These are phyloP conservation scores for Bellardia pandia DNA, from an alignment of 2,888 invertebrate species.

Conservation along the genomic window DNA sequence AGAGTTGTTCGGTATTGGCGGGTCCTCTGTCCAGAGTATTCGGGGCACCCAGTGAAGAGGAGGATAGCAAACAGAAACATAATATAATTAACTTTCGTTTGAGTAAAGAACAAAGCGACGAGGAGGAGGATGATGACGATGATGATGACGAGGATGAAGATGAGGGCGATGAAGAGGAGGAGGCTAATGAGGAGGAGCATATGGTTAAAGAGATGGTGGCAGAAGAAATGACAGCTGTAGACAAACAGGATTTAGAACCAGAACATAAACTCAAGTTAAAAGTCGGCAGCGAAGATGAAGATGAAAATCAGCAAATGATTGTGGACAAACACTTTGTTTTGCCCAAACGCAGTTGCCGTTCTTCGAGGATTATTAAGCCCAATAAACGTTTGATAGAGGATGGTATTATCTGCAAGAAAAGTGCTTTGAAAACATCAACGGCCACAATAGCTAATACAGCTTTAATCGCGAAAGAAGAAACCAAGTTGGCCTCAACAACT, in stretches of 20 bases:
- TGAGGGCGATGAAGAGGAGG: slow-evolving; percentile 31
- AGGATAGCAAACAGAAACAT: slow-evolving; percentile 75
- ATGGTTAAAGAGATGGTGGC: slow-evolving; percentile 65
- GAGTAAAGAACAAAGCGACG: slow-evolving; percentile 57
- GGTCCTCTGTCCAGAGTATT: slow-evolving; percentile 79
- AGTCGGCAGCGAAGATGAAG: slow-evolving; percentile 1
- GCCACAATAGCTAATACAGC: slow-evolving; percentile 30
- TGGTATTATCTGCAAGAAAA: slow-evolving; percentile 84
- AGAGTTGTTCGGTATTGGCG: slow-evolving; percentile 65
- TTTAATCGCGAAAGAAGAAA: slow-evolving; percentile 47
- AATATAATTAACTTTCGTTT: slow-evolving; percentile 79
- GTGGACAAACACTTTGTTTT: slow-evolving; percentile 87
- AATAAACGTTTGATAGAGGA: slow-evolving; percentile 93
- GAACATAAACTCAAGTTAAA: slow-evolving; percentile 40
- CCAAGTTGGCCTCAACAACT: not conserved
- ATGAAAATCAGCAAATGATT: slow-evolving; percentile 76
- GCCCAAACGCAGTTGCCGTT: slow-evolving; percentile 92
- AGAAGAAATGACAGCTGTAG: not conserved
- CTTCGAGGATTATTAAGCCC: slow-evolving; percentile 94
- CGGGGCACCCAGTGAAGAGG: slow-evolving; percentile 79
- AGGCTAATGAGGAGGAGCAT: slow-evolving; percentile 43
- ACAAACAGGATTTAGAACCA: slow-evolving; percentile 4
- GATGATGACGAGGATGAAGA: slow-evolving; percentile 53
- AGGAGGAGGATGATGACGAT: slow-evolving; percentile 71
- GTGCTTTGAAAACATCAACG: slow-evolving; percentile 44